Evolutionary conservation across 2,113 vertebrate genomes (phyloP).

Genomic region (Nibea coibor): DNA sequence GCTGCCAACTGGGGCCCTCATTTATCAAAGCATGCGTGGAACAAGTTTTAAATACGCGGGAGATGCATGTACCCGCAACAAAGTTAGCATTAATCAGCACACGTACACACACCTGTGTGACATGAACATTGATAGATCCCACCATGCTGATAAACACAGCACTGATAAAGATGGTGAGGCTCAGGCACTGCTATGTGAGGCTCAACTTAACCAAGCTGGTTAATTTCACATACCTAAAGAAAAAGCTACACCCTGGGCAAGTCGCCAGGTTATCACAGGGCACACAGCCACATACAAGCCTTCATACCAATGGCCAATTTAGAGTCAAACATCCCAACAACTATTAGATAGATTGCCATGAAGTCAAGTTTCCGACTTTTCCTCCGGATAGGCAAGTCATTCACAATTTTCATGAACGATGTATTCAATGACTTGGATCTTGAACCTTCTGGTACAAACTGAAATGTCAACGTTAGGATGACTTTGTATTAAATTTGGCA

Average conservation of each 20-base stretch:
- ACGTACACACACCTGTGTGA: slow-evolving; percentile 18
- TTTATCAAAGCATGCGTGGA: slow-evolving; percentile 57
- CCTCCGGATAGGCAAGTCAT: too few species aligned
- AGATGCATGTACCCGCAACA: slow-evolving; percentile 14
- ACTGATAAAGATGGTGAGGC: neutral
- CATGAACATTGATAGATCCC: neutral
- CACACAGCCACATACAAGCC: too few species aligned
- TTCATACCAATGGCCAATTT: too few species aligned
- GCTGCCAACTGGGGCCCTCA: slow-evolving; percentile 27
- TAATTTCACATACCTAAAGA: too few species aligned
- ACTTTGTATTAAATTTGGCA: too few species aligned
- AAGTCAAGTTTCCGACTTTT: neutral
- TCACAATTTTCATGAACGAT: neutral
- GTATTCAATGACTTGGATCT: neutral
- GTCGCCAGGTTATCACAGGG: too few species aligned
- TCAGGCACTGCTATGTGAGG: neutral
- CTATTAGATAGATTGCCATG: neutral
- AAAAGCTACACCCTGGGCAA: too few species aligned
- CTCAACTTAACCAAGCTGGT: too few species aligned
- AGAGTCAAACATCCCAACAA: neutral
- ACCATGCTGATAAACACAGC: neutral
- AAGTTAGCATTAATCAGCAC: slow-evolving; percentile 25
- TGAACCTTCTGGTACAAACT: neutral
- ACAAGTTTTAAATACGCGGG: slow-evolving; percentile 37
- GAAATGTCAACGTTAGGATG: too few species aligned